Percentiles rank a stretch among this genome's conserved stretches.
These are phyloP conservation scores for Acanthosoma haemorrhoidale DNA, from an alignment of 2,888 invertebrate genomes.

Conservation along the genomic window DNA sequence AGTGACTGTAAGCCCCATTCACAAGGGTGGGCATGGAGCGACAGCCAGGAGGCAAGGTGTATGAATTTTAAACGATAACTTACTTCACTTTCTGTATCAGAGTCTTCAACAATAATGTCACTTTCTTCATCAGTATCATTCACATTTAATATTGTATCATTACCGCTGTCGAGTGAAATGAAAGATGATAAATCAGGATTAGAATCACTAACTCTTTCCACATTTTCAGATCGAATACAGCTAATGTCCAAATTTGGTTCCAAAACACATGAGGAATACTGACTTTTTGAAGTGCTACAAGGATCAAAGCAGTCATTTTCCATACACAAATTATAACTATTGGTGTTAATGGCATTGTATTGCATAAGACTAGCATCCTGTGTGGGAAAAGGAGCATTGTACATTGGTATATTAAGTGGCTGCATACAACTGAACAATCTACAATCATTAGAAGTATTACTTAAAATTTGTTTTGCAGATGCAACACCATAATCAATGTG, in stretches of 20 bases:
- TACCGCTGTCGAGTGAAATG: background rate
- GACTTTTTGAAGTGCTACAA: constrained; percentile 15
- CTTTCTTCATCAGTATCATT: constrained; percentile 35
- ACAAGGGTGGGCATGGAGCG: too few relatives aligned
- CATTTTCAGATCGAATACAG: background rate
- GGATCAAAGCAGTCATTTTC: constrained; percentile 19
- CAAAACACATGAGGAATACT: background rate
- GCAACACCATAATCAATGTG: background rate
- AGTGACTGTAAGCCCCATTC: too few relatives aligned
- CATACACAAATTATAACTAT: background rate
- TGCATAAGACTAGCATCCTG: background rate
- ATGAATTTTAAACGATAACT: background rate
- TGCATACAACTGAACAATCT: constrained; percentile 6
- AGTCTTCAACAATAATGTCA: constrained; percentile 39
- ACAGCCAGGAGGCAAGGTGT: too few relatives aligned
- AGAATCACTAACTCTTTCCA: background rate
- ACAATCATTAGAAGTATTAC: constrained; percentile 5
- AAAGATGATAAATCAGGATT: constrained; percentile 2
- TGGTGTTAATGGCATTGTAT: background rate
- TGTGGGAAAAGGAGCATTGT: background rate
- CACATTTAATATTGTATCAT: constrained; percentile 7
- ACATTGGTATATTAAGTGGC: background rate
- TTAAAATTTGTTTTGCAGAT: background rate
- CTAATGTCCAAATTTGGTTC: background rate
- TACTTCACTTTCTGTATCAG: constrained; percentile 39